Evolutionary conservation across 2,888 invertebrate species (phyloP).

Genomic region (Elegia similella): DNA sequence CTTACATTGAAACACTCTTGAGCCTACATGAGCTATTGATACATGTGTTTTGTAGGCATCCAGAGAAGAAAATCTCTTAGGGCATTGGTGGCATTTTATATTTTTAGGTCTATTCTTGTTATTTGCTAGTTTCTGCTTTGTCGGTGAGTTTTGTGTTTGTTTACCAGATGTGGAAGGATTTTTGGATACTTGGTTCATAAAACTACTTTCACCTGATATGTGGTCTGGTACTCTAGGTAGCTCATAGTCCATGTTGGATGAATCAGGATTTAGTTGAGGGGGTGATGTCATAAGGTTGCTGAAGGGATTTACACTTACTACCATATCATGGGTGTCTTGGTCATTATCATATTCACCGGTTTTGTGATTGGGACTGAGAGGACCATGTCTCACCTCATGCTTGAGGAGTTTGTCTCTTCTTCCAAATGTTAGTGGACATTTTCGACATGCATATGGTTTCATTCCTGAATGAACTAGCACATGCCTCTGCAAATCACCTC

Average conservation of each 20-base stretch:
- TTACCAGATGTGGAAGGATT: constrained; percentile 51
- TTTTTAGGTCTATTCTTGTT: constrained; percentile 73
- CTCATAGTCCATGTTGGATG: constrained; percentile 59
- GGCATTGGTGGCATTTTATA: constrained; percentile 77
- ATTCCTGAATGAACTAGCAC: constrained; percentile 85
- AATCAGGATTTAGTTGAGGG: constrained; percentile 47
- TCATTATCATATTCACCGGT: constrained; percentile 50
- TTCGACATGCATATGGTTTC: constrained; percentile 84
- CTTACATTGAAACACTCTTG: constrained; percentile 83
- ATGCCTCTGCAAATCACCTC: constrained; percentile 85
- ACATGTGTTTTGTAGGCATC: constrained; percentile 79
- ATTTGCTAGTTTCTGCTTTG: constrained; percentile 53
- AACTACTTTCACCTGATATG: constrained; percentile 73
- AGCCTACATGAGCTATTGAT: constrained; percentile 73
- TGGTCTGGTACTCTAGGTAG: constrained; percentile 77
- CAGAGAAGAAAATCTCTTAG: constrained; percentile 73
- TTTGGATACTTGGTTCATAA: constrained; percentile 63
- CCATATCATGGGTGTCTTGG: constrained; percentile 76
- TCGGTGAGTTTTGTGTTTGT: constrained; percentile 50
- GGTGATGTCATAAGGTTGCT: constrained; percentile 73
- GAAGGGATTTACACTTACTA: constrained; percentile 83
- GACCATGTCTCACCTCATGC: constrained; percentile 84
- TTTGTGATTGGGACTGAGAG: constrained; percentile 51
- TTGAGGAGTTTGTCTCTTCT: constrained; percentile 85
- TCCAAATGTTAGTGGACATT: constrained; percentile 85